Percentiles rank a stretch among this genome's conserved stretches.
These are phyloP conservation scores for Uloborus plumipes DNA, from an alignment of 2,888 invertebrate species.

Conservation along the genomic window DNA sequence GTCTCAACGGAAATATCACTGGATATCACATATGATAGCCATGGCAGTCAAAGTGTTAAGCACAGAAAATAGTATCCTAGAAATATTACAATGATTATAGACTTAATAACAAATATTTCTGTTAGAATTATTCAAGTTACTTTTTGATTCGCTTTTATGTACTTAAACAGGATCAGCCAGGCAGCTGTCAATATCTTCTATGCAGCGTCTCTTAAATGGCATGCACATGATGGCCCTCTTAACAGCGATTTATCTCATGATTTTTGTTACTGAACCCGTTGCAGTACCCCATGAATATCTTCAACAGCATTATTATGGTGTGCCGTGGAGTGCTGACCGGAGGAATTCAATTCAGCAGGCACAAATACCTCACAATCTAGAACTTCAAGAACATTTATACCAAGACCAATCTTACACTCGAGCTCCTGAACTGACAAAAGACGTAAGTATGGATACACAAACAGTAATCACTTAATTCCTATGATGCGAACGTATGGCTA, in stretches of 20 bases:
- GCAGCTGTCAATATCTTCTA: conserved; percentile 32
- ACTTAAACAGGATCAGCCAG: conserved; percentile 36
- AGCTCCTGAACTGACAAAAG: too few species aligned
- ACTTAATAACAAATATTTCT: background rate
- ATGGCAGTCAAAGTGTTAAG: too few species aligned
- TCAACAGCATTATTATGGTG: conserved; percentile 41
- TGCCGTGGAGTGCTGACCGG: conserved; percentile 46
- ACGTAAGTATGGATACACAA: too few species aligned
- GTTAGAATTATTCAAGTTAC: background rate
- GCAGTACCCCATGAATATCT: conserved; percentile 37
- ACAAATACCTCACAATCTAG: too few species aligned
- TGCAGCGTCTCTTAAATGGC: conserved; percentile 30
- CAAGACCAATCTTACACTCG: too few species aligned
- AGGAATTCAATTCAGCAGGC: conserved; percentile 3
- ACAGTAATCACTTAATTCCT: too few species aligned
- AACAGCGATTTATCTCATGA: conserved; percentile 56
- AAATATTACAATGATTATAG: background rate
- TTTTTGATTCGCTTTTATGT: too few species aligned
- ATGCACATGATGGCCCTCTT: conserved; percentile 50
- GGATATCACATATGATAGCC: too few species aligned
- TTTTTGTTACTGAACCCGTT: conserved; percentile 60
- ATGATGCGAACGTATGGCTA: too few species aligned
- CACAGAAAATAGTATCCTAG: too few species aligned
- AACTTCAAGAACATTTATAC: too few species aligned
- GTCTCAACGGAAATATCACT: too few species aligned